These are phyloP conservation scores for Acanthopleura granulata DNA, from an alignment of 2,888 invertebrate genomes.

Conservation along the genomic window DNA sequence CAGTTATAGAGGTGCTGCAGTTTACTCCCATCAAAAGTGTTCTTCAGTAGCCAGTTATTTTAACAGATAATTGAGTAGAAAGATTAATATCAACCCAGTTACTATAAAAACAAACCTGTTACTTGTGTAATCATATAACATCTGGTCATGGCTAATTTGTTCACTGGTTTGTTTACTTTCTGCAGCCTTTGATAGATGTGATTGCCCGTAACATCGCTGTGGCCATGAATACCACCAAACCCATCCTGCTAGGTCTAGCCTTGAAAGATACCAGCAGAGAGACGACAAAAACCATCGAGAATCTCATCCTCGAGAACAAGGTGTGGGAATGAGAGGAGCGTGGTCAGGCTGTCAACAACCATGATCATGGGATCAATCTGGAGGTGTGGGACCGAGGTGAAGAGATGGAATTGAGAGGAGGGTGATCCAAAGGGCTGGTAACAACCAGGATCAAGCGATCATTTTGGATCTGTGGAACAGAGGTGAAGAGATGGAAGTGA, in stretches of 20 bases:
- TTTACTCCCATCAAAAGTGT: too few species aligned
- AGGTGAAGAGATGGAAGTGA: too few species aligned
- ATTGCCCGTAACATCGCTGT: conserved; percentile 56
- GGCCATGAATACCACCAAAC: conserved; percentile 47
- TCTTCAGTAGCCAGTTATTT: too few species aligned
- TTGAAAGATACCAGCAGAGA: conserved; percentile 52
- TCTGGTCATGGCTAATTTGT: too few species aligned
- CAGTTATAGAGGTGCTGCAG: too few species aligned
- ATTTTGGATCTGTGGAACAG: too few species aligned
- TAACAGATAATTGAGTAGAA: too few species aligned
- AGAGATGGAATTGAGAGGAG: conserved; percentile 10
- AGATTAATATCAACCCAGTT: too few species aligned
- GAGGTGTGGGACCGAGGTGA: conserved; percentile 13
- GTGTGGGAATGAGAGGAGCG: neutral
- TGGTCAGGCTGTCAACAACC: neutral
- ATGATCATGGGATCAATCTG: conserved; percentile 27
- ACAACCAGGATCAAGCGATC: too few species aligned
- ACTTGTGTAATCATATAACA: too few species aligned
- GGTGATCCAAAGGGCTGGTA: conserved; percentile 27
- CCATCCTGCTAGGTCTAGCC: conserved; percentile 56
- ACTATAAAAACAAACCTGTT: too few species aligned
- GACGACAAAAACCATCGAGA: conserved; percentile 39
- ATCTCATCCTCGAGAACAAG: conserved; percentile 3
- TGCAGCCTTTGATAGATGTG: conserved; percentile 60
- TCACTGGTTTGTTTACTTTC: conserved; percentile 25